Evolutionary conservation across 2,113 vertebrate genomes (phyloP).

Genomic region (Tachycineta bicolor): DNA sequence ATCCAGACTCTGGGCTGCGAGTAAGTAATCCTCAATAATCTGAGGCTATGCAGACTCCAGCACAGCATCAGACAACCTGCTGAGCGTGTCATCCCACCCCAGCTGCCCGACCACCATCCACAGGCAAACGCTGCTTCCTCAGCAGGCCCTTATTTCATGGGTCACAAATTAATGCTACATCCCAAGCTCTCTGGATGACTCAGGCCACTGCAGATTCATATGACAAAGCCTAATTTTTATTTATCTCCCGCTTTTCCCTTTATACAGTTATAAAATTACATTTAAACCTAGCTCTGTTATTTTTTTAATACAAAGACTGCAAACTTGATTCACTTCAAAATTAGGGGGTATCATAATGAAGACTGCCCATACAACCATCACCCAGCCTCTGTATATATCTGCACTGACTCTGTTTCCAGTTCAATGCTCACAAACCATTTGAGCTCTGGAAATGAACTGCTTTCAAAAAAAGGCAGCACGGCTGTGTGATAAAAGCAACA

Average conservation of each 20-base stretch:
- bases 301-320: neutral
- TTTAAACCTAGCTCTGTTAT: neutral
- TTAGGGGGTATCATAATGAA: neutral
- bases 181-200: neutral
- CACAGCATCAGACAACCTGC: neutral
- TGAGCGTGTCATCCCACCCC: neutral
- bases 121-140: neutral
- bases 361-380: neutral
- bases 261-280: neutral
- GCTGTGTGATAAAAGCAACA: neutral
- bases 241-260: neutral
- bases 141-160: neutral
- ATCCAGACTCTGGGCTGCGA: neutral
- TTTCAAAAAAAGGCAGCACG: neutral
- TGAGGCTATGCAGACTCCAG: neutral
- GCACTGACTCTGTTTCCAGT: neutral
- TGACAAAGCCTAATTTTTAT: neutral
- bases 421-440: neutral
- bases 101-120: neutral
- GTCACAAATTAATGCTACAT: neutral
- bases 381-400: neutral
- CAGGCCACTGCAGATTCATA: neutral
- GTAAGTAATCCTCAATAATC: neutral
- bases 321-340: neutral
- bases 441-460: neutral